Conservation (phyloP, 1,140 invertebrate genomes). For the Halictus rubicundus region DNA sequence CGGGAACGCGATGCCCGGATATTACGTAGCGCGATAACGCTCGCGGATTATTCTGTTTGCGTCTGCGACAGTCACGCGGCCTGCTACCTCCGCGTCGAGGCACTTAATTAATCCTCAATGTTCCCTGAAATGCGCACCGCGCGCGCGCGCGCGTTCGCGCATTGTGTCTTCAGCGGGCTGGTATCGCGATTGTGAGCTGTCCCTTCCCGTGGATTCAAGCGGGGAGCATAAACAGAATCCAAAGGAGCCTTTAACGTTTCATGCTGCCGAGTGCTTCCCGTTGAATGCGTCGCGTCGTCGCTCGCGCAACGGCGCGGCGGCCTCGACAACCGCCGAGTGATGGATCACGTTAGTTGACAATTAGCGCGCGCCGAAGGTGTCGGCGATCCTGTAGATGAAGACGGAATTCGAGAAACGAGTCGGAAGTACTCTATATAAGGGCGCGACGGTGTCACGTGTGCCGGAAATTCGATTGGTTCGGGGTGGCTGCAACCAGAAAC, state of each 20-base stretch:
- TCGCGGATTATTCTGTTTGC: background rate
- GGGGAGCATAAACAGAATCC: slow-evolving; percentile 28
- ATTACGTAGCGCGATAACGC: background rate
- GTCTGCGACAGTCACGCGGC: background rate
- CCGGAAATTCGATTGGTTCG: too few species aligned
- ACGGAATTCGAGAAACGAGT: background rate
- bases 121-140: background rate
- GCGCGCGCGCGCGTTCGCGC: too few species aligned
- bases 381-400: slow-evolving; percentile 8
- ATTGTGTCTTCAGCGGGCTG: background rate
- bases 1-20: too few species aligned
- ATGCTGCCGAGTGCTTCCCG: slow-evolving; percentile 4
- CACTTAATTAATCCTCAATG: slow-evolving; percentile 32
- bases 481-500: too few species aligned
- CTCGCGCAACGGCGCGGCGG: slow-evolving; percentile 1
- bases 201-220: slow-evolving; percentile 24
- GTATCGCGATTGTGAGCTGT: slow-evolving; percentile 43
- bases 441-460: background rate
- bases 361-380: slow-evolving; percentile 25
- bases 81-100: background rate
- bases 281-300: background rate
- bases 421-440: background rate
- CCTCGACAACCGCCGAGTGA: background rate
- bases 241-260: slow-evolving; percentile 53
- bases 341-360: slow-evolving; percentile 42